A percentile compares a stretch with the other conserved stretches of the same genome.
These are phyloP conservation scores for Amblyopsis rosae DNA, from an alignment of 2,113 vertebrate genomes.

Conservation along the genomic window DNA sequence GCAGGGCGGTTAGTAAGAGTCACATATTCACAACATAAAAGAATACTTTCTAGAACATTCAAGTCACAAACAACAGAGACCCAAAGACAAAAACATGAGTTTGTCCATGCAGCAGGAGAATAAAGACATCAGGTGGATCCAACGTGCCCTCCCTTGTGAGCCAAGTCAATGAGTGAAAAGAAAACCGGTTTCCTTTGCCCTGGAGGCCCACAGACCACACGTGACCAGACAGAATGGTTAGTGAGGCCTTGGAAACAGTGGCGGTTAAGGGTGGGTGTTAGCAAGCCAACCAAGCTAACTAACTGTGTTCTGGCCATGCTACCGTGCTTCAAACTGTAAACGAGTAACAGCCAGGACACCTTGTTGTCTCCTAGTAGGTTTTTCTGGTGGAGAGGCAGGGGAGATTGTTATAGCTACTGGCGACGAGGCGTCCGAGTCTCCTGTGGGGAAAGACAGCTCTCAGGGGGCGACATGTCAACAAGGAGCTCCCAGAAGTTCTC, in stretches of 20 bases:
- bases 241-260: constrained; percentile 48
- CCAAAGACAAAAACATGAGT: not conserved
- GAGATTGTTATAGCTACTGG: constrained; percentile 78
- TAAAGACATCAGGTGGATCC: constrained; percentile 10
- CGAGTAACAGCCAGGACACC: constrained; percentile 76
- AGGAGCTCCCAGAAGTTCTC: constrained; percentile 15
- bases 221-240: constrained; percentile 41
- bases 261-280: constrained; percentile 20
- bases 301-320: constrained; percentile 57
- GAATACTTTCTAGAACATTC: no score
- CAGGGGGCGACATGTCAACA: constrained; percentile 43
- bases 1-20: constrained; percentile 34
- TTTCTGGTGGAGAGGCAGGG: constrained; percentile 78
- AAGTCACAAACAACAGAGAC: constrained; percentile 8
- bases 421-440: constrained; percentile 70
- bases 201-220: constrained; percentile 24
- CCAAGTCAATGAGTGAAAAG: constrained; percentile 7
- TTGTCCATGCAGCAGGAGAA: not conserved
- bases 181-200: not conserved
- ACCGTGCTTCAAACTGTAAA: constrained; percentile 49
- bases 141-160: constrained; percentile 14
- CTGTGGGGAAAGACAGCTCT: constrained; percentile 73
- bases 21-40: no score
- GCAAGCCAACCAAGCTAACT: constrained; percentile 29
- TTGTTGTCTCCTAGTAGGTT: constrained; percentile 79